Percentiles rank a stretch among this genome's conserved stretches.
Conservation (phyloP, 2,888 invertebrate genomes). For the Andrena dorsata region DNA sequence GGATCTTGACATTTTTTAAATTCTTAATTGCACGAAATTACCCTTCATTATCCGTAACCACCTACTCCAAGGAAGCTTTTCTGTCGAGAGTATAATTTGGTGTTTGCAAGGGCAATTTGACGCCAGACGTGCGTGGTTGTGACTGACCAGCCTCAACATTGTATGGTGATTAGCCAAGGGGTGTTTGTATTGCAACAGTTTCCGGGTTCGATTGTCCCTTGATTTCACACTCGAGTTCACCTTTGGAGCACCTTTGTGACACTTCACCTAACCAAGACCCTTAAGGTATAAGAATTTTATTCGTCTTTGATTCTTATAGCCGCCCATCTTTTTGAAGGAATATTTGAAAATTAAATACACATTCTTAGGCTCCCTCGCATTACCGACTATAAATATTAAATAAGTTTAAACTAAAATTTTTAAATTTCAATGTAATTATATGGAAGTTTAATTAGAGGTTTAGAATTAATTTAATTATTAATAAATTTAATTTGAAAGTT, state of each 20-base stretch:
- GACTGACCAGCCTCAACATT: slow-evolving; percentile 48
- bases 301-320: too few species aligned
- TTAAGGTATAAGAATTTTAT: too few species aligned
- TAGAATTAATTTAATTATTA: too few species aligned
- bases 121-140: slow-evolving; percentile 43
- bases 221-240: neutral
- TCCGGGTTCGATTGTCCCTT: slow-evolving; percentile 25
- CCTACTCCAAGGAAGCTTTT: slow-evolving; percentile 20
- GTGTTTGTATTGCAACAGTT: slow-evolving; percentile 34
- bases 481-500: too few species aligned
- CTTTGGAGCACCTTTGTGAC: neutral
- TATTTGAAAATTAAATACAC: too few species aligned
- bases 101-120: slow-evolving; percentile 30
- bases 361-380: too few species aligned
- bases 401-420: too few species aligned
- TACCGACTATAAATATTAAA: too few species aligned
- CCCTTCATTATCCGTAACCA: slow-evolving; percentile 14
- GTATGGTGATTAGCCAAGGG: slow-evolving; percentile 50
- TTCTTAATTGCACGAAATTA: neutral
- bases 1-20: too few species aligned
- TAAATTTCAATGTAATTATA: too few species aligned
- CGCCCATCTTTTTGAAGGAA: too few species aligned
- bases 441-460: too few species aligned
- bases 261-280: neutral
- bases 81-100: neutral